Evolutionary conservation across 2,888 invertebrate species (phyloP).

Genomic region (Leptinotarsa rubiginosa): DNA sequence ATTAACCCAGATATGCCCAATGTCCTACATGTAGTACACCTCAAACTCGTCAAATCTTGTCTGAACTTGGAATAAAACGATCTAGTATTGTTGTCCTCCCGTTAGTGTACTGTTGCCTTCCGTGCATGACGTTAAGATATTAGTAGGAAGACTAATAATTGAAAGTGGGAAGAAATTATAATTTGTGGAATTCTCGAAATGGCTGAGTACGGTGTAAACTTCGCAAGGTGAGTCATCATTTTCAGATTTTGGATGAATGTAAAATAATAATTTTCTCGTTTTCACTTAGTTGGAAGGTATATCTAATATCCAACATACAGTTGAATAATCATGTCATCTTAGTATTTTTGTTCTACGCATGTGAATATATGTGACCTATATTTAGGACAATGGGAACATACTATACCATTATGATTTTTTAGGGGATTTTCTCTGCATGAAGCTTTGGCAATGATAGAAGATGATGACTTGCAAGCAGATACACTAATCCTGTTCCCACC

Average conservation of each 20-base stretch:
- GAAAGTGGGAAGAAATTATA: not conserved
- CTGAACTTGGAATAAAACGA: no score
- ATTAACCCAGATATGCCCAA: no score
- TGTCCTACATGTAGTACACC: no score
- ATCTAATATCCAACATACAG: not conserved
- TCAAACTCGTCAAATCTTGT: no score
- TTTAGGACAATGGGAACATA: constrained; percentile 1
- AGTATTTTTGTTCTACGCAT: no score
- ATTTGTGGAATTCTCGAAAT: not conserved
- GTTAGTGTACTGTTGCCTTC: not conserved
- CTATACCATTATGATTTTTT: no score
- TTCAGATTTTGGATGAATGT: not conserved
- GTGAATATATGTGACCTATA: not conserved
- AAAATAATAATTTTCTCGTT: not conserved
- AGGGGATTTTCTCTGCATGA: no score
- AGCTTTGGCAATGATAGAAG: no score
- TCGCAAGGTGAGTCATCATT: not conserved
- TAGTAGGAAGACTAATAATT: not conserved
- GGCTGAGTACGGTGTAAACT: not conserved
- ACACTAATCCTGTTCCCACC: not conserved
- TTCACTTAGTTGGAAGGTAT: not conserved
- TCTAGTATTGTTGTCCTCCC: no score
- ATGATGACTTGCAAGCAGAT: not conserved
- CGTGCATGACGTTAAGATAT: not conserved
- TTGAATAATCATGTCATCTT: not conserved